Conservation (phyloP, 2,888 invertebrate genomes). For the Melanchra persicariae region DNA sequence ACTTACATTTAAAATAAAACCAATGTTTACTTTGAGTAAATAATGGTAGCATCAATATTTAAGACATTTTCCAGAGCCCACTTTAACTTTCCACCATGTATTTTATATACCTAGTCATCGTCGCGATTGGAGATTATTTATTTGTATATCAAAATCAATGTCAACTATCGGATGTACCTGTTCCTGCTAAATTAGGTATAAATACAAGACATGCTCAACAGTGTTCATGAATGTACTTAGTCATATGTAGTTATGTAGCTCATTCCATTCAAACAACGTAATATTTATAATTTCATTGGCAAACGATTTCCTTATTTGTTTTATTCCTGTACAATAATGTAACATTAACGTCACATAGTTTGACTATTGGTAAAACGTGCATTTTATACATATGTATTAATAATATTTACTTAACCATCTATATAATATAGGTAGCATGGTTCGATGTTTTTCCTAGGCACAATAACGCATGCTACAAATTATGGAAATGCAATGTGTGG, state of each 20-base stretch:
- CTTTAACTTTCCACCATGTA: not conserved
- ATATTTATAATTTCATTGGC: slow-evolving; percentile 37
- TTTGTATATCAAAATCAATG: slow-evolving; percentile 34
- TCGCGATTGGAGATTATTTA: slow-evolving; percentile 39
- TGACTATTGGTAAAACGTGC: slow-evolving; percentile 26
- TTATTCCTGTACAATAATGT: slow-evolving; percentile 47
- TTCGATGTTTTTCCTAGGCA: slow-evolving; percentile 49
- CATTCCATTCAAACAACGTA: slow-evolving; percentile 56
- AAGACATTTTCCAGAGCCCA: not conserved
- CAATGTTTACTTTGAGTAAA: not conserved
- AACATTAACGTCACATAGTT: slow-evolving; percentile 37
- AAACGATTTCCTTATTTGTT: slow-evolving; percentile 14
- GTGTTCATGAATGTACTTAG: slow-evolving; percentile 59
- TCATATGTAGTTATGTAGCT: slow-evolving; percentile 58
- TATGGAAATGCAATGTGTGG: slow-evolving; percentile 77
- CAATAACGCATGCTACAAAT: slow-evolving; percentile 65
- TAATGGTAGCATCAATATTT: not conserved
- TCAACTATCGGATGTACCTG: slow-evolving; percentile 58
- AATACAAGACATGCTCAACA: slow-evolving; percentile 41
- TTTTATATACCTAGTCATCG: slow-evolving; percentile 45
- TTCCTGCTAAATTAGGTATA: slow-evolving; percentile 41
- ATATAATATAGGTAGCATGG: slow-evolving; percentile 45
- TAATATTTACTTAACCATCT: slow-evolving; percentile 35
- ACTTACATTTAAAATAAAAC: not conserved
- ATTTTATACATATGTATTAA: slow-evolving; percentile 15